Evolutionary conservation across 1,140 invertebrate species (phyloP), one percentile per base, ranked within the genome.

Genomic region (Venturia canescens): DNA sequence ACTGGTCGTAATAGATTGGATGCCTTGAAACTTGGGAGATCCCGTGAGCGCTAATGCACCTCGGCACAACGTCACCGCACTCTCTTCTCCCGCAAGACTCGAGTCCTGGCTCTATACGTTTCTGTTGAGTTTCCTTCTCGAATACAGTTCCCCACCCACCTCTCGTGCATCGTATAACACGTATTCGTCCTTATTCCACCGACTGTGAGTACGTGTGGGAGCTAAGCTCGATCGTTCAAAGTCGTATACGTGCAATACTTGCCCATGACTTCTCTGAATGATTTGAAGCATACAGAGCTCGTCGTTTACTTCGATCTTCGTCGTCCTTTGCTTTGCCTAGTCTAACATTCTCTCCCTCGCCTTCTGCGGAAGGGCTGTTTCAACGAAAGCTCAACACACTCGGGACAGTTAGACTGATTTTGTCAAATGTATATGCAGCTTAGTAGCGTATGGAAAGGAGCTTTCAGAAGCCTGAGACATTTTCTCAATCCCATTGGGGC

Each of bases 1-100:
- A 89, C 86, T 85, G 87, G 83, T 89, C 86, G 86, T 89, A 90
- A 90, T 89, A 86, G 88, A 90, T 87, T 87, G 86, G 87, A 86
- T 85, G 84, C 85, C 84, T 77, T 86, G 79, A 80, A 90, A 89
- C 83, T 89, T 88, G 80, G 84, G 80, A 78, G 80, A 78, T 72
- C 69, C 80, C 80, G 77, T 70, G 74, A 78, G 53, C 67, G 66
- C 34, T 77, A 70, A 38, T 71, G 70, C 80, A 44, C 38, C 76
- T 57, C 50, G 69, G 69, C 57, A 72, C 67, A 60, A 78, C 75
- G 63, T 81, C 67, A 69, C 77, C 26, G 3, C 63, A 69, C 60
- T 34, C 23, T 18, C 9, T 63, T 23, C 60, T 15, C 13, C 60
- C 50, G n/a, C 60, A 21, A 13, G 60, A 63, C 26, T 27, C 5